Conservation (phyloP, 2,113 vertebrate genomes). For the Chitala chitala region DNA sequence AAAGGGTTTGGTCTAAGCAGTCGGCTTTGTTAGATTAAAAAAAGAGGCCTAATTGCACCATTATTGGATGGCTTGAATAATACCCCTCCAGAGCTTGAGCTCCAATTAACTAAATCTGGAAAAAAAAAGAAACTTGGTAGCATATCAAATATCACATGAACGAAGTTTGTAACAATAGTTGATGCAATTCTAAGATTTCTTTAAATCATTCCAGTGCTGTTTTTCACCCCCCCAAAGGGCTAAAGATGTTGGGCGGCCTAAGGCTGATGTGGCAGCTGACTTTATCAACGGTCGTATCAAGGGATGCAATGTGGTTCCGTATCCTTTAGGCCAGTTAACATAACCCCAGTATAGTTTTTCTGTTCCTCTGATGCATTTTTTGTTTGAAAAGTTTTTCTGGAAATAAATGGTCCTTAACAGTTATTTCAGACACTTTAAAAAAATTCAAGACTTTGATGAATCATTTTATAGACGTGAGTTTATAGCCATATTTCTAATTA, state of each 20-base stretch:
- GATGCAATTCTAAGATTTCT: too few relatives aligned
- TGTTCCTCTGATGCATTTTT: too few relatives aligned
- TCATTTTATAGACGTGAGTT: constrained; percentile 87
- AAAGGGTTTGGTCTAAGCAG: too few relatives aligned
- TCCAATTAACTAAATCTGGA: too few relatives aligned
- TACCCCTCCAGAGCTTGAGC: too few relatives aligned
- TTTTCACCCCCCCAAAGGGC: constrained; percentile 58
- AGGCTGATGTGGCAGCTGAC: constrained; percentile 92
- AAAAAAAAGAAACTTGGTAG: too few relatives aligned
- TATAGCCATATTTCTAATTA: background rate
- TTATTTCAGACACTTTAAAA: constrained; percentile 82
- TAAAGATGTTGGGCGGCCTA: constrained; percentile 89
- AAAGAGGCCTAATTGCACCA: too few relatives aligned
- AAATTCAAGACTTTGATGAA: constrained; percentile 92
- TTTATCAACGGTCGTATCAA: constrained; percentile 87
- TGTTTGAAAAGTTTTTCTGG: too few relatives aligned
- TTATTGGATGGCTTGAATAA: too few relatives aligned
- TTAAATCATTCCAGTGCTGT: constrained; percentile 13
- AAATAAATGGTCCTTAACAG: constrained; percentile 53
- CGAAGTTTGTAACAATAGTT: too few relatives aligned
- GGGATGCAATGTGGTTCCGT: constrained; percentile 84
- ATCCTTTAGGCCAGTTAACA: constrained; percentile 68
- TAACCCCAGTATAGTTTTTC: background rate
- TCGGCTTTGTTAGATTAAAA: too few relatives aligned
- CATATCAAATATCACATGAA: too few relatives aligned